Conservation (phyloP, 2,113 vertebrate genomes). For the Hippocampus zosterae region DNA sequence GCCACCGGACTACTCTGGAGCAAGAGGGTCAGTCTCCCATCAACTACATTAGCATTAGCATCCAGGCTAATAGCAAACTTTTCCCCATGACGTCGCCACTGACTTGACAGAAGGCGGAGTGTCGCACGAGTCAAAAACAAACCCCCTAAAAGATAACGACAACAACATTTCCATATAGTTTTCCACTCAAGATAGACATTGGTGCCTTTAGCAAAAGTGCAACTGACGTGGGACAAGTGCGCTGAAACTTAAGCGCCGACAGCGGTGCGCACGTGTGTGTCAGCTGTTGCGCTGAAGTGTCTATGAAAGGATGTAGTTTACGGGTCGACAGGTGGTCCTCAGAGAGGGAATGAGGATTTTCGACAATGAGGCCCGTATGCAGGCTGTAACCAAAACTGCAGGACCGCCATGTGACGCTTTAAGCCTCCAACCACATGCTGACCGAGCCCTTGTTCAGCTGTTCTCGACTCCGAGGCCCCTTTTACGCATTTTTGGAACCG, state of each 20-base stretch:
- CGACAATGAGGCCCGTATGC: not conserved
- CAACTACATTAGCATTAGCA: not conserved
- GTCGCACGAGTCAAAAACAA: too few relatives aligned
- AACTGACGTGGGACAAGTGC: conserved; percentile 37
- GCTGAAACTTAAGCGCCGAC: conserved; percentile 58
- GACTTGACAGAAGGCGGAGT: too few relatives aligned
- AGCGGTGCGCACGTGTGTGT: conserved; percentile 44
- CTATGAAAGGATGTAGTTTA: not conserved
- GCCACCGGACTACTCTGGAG: conserved; percentile 90
- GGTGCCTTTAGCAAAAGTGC: conserved; percentile 10
- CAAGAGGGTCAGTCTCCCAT: conserved; percentile 80
- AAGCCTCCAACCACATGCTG: not conserved
- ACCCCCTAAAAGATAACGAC: not conserved
- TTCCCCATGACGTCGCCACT: too few relatives aligned
- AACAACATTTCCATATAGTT: too few relatives aligned
- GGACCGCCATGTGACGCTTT: not conserved
- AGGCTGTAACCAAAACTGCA: not conserved
- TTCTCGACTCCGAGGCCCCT: not conserved
- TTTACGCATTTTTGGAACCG: not conserved
- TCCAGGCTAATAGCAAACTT: not conserved
- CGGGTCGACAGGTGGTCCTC: not conserved
- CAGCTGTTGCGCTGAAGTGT: conserved; percentile 73
- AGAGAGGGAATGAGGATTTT: not conserved
- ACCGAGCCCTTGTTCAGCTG: not conserved
- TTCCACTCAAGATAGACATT: too few relatives aligned